phyloP scores from a whole-genome alignment of 2,113 vertebrate genomes.

The Percina caprodes region DNA sequence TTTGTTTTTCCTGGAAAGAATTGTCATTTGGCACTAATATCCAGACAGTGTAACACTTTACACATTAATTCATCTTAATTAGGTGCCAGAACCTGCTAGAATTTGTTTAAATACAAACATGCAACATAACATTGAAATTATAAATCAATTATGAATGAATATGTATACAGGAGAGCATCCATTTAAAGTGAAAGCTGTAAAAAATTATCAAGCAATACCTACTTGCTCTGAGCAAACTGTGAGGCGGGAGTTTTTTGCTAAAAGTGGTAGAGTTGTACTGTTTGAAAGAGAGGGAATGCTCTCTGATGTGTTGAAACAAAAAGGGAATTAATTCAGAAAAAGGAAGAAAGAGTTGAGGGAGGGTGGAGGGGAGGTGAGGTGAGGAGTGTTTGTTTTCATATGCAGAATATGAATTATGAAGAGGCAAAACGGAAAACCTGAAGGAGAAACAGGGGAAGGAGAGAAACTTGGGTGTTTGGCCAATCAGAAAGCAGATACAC shows the following conservation, averaged over 20 bases:
- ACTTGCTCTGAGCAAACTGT: not conserved
- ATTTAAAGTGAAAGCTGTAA: not conserved
- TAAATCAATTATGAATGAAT: not conserved
- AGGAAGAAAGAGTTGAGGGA: not conserved
- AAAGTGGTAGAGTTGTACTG: not conserved
- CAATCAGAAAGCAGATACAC: conserved; percentile 51
- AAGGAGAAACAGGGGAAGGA: conserved; percentile 48
- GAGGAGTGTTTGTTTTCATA: conserved; percentile 66
- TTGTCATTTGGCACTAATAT: not conserved
- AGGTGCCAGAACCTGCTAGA: not conserved
- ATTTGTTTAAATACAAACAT: not conserved
- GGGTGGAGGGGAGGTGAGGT: not conserved
- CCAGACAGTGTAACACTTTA: not conserved
- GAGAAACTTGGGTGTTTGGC: conserved; percentile 24
- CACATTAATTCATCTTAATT: not conserved
- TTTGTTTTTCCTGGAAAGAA: not conserved
- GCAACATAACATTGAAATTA: not conserved
- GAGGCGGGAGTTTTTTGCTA: not conserved
- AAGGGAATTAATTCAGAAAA: conserved; percentile 28
- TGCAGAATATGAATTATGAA: conserved; percentile 66
- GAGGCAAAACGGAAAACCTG: conserved; percentile 55
- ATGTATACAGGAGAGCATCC: not conserved
- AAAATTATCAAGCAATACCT: not conserved
- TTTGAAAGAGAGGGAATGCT: conserved; percentile 7
- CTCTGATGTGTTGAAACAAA: conserved; percentile 32